Percentiles rank a stretch among this genome's conserved stretches.
Evolutionary conservation across 2,113 vertebrate species (phyloP).

Genomic region (Brachyistius frenatus): DNA sequence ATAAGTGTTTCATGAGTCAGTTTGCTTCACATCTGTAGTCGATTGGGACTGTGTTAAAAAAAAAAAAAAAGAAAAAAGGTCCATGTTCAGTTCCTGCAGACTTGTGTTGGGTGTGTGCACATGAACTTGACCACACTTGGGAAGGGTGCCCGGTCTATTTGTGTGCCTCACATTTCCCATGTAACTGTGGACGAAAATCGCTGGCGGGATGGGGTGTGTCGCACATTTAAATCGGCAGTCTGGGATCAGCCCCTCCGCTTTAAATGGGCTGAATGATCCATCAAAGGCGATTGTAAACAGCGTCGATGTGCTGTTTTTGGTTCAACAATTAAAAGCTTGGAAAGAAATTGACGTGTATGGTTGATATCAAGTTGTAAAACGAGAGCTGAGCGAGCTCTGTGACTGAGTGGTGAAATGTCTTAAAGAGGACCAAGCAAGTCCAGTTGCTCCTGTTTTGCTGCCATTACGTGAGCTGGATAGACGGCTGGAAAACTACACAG

Average conservation of each 20-base stretch:
- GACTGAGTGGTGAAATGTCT: neutral
- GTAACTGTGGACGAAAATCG: conserved; percentile 63
- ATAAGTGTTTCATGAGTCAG: conserved; percentile 40
- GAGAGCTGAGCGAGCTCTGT: neutral
- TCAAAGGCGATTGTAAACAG: conserved; percentile 54
- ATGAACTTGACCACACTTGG: conserved; percentile 72
- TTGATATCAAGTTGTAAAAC: conserved; percentile 19
- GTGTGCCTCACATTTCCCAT: conserved; percentile 75
- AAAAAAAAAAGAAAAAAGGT: conserved; percentile 20
- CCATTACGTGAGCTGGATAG: conserved; percentile 12
- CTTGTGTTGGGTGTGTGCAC: conserved; percentile 74
- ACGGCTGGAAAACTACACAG: neutral
- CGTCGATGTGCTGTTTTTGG: conserved; percentile 30
- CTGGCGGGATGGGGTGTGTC: conserved; percentile 56
- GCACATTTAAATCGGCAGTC: conserved; percentile 55
- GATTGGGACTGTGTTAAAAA: conserved; percentile 39
- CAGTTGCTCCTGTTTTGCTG: conserved; percentile 36
- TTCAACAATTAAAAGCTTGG: conserved; percentile 43
- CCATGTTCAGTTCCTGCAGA: conserved; percentile 48
- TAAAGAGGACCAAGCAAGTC: conserved; percentile 6
- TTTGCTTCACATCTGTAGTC: conserved; percentile 61
- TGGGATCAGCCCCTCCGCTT: conserved; percentile 50
- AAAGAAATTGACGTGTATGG: neutral
- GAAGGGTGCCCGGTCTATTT: conserved; percentile 78
- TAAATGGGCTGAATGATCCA: conserved; percentile 57